Evolutionary conservation across 1,140 invertebrate species (phyloP).

Genomic region (Drosophila carrolli): DNA sequence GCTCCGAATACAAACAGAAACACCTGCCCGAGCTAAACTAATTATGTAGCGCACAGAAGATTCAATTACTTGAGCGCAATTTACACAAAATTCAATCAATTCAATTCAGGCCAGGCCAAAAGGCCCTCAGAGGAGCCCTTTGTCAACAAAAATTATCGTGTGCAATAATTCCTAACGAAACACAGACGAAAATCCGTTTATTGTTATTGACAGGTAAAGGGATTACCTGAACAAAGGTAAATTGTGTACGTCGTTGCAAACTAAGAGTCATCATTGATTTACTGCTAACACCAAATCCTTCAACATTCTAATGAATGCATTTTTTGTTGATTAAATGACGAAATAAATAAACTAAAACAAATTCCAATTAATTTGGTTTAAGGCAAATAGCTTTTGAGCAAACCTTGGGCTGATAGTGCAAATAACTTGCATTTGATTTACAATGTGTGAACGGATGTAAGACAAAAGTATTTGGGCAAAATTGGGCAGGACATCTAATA

Average conservation of each 20-base stretch:
- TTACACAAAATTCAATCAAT: constrained; percentile 45
- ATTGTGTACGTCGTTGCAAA: background rate
- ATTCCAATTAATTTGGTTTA: background rate
- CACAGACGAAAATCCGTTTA: background rate
- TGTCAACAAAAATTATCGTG: constrained; percentile 43
- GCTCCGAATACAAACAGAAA: constrained; percentile 9
- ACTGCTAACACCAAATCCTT: background rate
- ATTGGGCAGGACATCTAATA: background rate
- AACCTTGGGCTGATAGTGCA: constrained; percentile 3
- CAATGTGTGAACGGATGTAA: constrained; percentile 16
- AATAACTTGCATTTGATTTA: constrained; percentile 6
- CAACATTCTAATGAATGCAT: background rate
- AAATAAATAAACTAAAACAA: background rate
- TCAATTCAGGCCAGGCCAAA: constrained; percentile 19
- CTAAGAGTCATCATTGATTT: background rate
- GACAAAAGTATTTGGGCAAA: background rate
- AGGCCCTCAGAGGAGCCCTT: constrained; percentile 7
- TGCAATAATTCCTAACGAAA: constrained; percentile 25
- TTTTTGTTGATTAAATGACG: background rate
- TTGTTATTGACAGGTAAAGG: constrained; percentile 11
- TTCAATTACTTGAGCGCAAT: constrained; percentile 48
- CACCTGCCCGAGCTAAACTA: constrained; percentile 25
- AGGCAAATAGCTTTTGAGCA: constrained; percentile 7
- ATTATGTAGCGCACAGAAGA: constrained; percentile 32
- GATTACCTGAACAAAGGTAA: constrained; percentile 1